These are phyloP conservation scores for Platysteira castanea DNA, from an alignment of 2,113 vertebrate species.

Conservation along the genomic window DNA sequence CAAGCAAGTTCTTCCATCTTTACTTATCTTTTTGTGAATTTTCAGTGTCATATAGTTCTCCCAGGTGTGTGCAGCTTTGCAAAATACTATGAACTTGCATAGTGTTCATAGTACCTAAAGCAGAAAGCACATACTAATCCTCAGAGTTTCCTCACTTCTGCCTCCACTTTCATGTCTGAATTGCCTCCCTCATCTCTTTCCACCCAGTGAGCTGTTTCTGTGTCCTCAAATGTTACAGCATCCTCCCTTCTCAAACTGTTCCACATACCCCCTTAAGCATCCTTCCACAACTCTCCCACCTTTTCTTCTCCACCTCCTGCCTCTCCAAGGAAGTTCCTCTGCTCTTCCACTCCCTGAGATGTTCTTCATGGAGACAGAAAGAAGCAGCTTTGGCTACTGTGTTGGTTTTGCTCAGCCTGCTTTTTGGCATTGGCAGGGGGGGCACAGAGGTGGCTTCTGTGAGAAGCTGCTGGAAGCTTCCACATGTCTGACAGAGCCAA, in stretches of 20 bases:
- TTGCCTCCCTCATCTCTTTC: neutral
- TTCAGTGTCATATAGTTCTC: neutral
- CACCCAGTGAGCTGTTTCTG: neutral
- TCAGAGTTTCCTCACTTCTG: neutral
- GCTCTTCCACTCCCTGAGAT: rapidly evolving
- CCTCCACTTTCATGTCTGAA: neutral
- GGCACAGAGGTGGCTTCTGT: neutral
- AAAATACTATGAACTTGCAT: neutral
- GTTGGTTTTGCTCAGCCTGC: neutral
- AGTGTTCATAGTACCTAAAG: neutral
- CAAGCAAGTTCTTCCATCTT: neutral
- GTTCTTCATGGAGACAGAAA: neutral
- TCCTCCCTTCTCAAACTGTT: neutral
- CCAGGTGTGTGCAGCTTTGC: neutral
- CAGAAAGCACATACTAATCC: neutral
- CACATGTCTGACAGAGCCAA: neutral
- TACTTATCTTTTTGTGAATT: neutral
- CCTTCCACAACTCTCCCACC: neutral
- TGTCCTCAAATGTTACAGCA: neutral
- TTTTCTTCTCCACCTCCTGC: neutral
- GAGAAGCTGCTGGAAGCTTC: neutral
- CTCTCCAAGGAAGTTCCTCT: neutral
- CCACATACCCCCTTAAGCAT: neutral
- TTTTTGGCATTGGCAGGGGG: neutral
- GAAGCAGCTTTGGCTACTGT: neutral